These are phyloP conservation scores for Scophthalmus maximus DNA, from an alignment of 2,113 vertebrate genomes.

Conservation along the genomic window DNA sequence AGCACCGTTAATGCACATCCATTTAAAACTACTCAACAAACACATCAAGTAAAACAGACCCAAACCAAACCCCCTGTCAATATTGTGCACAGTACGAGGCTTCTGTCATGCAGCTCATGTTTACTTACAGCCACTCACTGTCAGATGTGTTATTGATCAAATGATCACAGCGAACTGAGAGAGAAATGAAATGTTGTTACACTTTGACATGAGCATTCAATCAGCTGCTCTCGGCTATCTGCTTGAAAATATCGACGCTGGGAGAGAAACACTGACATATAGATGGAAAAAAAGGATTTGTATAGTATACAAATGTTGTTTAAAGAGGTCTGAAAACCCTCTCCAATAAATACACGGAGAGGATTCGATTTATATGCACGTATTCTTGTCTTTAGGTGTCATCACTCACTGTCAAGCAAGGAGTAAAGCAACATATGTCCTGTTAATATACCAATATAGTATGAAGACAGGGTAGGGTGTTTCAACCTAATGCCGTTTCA, in stretches of 20 bases:
- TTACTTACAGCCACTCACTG: background rate
- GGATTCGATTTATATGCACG: too few relatives aligned
- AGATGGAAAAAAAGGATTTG: background rate
- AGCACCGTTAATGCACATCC: too few relatives aligned
- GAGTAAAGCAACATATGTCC: too few relatives aligned
- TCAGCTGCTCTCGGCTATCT: background rate
- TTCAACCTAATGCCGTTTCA: too few relatives aligned
- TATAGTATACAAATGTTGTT: background rate
- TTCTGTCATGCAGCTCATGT: background rate
- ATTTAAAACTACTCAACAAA: too few relatives aligned
- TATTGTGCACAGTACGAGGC: background rate
- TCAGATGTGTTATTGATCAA: slow-evolving; percentile 6
- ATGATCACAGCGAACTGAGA: background rate
- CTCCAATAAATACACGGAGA: too few relatives aligned
- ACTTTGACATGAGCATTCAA: background rate
- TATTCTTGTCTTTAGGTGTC: too few relatives aligned
- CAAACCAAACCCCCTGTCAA: background rate
- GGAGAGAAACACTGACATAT: too few relatives aligned
- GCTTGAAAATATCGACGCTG: background rate
- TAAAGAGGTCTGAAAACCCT: too few relatives aligned
- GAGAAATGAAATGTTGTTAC: background rate
- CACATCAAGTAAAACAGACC: background rate
- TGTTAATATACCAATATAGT: too few relatives aligned
- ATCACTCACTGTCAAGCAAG: too few relatives aligned
- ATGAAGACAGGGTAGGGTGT: too few relatives aligned